These are phyloP conservation scores for Archaeoteleia sp. DNA, from an alignment of 2,888 invertebrate species.

Conservation along the genomic window DNA sequence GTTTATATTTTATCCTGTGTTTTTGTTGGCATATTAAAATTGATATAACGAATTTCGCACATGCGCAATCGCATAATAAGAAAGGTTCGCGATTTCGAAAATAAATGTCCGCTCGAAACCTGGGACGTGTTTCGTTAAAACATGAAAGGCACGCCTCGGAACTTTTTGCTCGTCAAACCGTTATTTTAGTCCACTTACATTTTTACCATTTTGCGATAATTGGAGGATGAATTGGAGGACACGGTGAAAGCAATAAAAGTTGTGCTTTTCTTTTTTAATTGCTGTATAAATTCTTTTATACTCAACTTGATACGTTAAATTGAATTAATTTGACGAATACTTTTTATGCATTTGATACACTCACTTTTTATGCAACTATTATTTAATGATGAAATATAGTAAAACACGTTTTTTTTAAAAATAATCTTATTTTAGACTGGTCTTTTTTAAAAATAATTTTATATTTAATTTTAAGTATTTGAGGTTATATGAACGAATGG, in stretches of 20 bases:
- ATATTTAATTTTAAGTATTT: too few species aligned
- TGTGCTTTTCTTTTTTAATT: neutral
- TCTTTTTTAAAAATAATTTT: too few species aligned
- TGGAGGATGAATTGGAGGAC: slow-evolving; percentile 42
- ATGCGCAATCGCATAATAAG: slow-evolving; percentile 8
- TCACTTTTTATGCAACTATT: too few species aligned
- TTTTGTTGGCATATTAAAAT: too few species aligned
- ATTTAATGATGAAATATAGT: too few species aligned
- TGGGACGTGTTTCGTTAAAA: slow-evolving; percentile 24
- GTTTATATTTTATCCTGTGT: too few species aligned
- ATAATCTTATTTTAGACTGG: too few species aligned
- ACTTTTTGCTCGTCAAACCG: slow-evolving; percentile 38
- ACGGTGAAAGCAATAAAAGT: slow-evolving; percentile 32
- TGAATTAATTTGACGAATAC: too few species aligned
- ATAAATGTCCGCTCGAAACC: slow-evolving; percentile 10
- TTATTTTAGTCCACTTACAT: slow-evolving; percentile 41
- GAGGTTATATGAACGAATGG: too few species aligned
- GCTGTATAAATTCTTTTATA: slow-evolving; percentile 1
- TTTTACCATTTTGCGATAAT: slow-evolving; percentile 44
- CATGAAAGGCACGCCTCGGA: slow-evolving; percentile 17
- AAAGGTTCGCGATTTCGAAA: slow-evolving; percentile 24
- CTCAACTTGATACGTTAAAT: slow-evolving; percentile 27
- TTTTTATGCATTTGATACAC: too few species aligned
- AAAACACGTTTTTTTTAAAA: too few species aligned
- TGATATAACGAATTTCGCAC: slow-evolving; percentile 1